These are phyloP conservation scores for Arremon aurantiirostris DNA, from an alignment of 2,797 vertebrate species.

Conservation along the genomic window DNA sequence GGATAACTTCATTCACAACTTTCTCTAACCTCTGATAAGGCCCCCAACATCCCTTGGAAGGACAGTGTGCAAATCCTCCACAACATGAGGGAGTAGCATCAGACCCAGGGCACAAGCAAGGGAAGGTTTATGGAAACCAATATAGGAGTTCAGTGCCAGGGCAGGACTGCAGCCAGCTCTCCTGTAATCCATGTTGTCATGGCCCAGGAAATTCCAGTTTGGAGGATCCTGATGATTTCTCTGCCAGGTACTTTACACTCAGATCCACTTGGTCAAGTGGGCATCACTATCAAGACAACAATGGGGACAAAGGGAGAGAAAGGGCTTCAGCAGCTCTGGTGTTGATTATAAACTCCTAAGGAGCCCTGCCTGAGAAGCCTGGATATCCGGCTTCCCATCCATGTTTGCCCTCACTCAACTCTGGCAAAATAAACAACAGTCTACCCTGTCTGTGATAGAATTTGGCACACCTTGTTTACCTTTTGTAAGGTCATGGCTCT, in stretches of 20 bases:
- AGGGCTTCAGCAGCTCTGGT: neutral
- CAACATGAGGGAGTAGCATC: fast-evolving
- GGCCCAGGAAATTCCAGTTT: neutral
- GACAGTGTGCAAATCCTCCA: neutral
- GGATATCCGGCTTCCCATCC: neutral
- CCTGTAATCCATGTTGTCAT: neutral
- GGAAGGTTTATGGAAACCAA: neutral
- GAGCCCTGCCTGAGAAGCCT: neutral
- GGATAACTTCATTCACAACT: neutral
- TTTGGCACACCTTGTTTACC: neutral
- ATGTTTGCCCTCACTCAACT: neutral
- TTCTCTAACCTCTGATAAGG: fast-evolving
- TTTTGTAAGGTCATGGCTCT: neutral
- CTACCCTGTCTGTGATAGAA: neutral
- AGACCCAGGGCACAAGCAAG: neutral
- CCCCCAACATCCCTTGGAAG: neutral
- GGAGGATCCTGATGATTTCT: neutral
- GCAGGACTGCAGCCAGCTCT: neutral
- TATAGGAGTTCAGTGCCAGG: neutral
- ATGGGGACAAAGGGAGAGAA: neutral
- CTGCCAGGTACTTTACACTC: neutral
- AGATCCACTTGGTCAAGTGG: neutral
- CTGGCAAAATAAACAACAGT: neutral
- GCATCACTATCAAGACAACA: neutral
- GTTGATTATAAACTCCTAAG: neutral